These are phyloP conservation scores for Scaptomyza pallida DNA, from an alignment of 1,140 invertebrate species.

Conservation along the genomic window DNA sequence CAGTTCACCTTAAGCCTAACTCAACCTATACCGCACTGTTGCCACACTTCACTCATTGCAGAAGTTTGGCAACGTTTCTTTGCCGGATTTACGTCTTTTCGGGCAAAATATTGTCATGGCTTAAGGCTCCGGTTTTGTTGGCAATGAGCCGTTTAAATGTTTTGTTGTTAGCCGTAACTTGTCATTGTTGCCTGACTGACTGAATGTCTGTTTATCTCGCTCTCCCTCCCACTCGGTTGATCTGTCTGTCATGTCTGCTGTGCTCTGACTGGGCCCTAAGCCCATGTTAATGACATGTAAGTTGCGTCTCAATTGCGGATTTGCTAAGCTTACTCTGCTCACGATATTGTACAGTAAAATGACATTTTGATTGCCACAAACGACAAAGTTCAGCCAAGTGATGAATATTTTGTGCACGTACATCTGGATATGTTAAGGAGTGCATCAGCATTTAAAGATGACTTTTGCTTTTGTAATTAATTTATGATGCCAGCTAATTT, in stretches of 20 bases:
- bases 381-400: slow-evolving; percentile 34
- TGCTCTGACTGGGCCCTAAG: slow-evolving; percentile 47
- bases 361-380: slow-evolving; percentile 66
- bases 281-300: slow-evolving; percentile 77
- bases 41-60: slow-evolving; percentile 37
- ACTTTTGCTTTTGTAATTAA: slow-evolving; percentile 58
- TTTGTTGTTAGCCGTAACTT: slow-evolving; percentile 26
- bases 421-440: neutral
- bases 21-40: slow-evolving; percentile 17
- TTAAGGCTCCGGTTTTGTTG: slow-evolving; percentile 2
- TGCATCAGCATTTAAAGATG: slow-evolving; percentile 12
- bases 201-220: slow-evolving; percentile 9
- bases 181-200: slow-evolving; percentile 39
- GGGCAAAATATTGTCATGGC: slow-evolving; percentile 63
- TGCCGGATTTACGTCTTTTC: neutral
- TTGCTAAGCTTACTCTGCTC: slow-evolving; percentile 54
- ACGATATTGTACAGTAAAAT: slow-evolving; percentile 47
- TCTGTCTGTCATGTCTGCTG: slow-evolving; percentile 45
- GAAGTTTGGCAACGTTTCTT: slow-evolving; percentile 47
- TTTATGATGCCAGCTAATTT: slow-evolving; percentile 45
- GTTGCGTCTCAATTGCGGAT: slow-evolving; percentile 79
- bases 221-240: slow-evolving; percentile 10
- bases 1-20: slow-evolving; percentile 14
- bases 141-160: slow-evolving; percentile 34
- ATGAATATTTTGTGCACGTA: slow-evolving; percentile 1